Percentiles rank a stretch among this genome's conserved stretches.
These are phyloP conservation scores for Sarcophaga caerulescens DNA, from an alignment of 2,888 invertebrate species.

Conservation along the genomic window DNA sequence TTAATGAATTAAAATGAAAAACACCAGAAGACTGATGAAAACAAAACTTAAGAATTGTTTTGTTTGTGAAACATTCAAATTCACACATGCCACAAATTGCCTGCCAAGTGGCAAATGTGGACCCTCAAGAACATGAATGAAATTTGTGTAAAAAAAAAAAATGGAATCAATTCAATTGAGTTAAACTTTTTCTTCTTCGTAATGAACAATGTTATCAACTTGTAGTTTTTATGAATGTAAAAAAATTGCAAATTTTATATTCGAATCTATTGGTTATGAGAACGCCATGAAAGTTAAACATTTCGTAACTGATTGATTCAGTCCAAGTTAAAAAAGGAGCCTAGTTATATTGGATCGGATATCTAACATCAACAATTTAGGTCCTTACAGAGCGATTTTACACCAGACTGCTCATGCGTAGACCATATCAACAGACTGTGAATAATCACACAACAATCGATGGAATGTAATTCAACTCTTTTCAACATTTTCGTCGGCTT, in stretches of 20 bases:
- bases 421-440: too few species aligned
- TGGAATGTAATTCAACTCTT: too few species aligned
- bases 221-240: neutral
- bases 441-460: too few species aligned
- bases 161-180: slow-evolving; percentile 12
- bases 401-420: too few species aligned
- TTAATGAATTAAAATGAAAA: slow-evolving; percentile 58
- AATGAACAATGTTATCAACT: neutral
- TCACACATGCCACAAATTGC: slow-evolving; percentile 6
- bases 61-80: slow-evolving; percentile 3
- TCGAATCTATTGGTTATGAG: neutral
- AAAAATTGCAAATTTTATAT: neutral
- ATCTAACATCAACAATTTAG: too few species aligned
- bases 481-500: too few species aligned
- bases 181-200: neutral
- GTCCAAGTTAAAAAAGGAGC: too few species aligned
- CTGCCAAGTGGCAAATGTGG: slow-evolving; percentile 56
- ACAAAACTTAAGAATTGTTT: neutral
- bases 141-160: slow-evolving; percentile 15
- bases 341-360: too few species aligned
- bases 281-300: too few species aligned
- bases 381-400: too few species aligned
- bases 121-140: slow-evolving; percentile 36
- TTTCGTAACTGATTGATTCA: too few species aligned
- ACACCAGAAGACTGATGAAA: slow-evolving; percentile 23